Evolutionary conservation across 2,888 invertebrate species (phyloP), one percentile per base, ranked within the genome.

Genomic region (Macaria liturata): DNA sequence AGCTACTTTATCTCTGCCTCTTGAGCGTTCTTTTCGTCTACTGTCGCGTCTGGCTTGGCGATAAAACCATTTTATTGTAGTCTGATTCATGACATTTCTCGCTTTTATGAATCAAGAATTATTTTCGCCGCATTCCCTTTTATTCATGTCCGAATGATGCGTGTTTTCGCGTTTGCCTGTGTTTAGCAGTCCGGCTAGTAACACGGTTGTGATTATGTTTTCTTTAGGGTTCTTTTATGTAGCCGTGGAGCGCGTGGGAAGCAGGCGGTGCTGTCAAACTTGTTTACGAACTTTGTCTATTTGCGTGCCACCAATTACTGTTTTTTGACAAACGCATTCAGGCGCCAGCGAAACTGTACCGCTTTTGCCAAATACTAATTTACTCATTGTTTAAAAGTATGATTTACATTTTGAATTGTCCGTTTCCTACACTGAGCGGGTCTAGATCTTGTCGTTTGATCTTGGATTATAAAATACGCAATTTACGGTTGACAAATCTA

Each of bases 251-350:
- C 59, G 82, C 80, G 84, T 83, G 80, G 83, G 83, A 67, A 74
- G 83, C 68, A 75, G 76, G 72, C 77, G 81, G 69, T 74, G 74
- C 82, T 82, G 83, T 84, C 86, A 81, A 83, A 82, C 80, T 80
- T 88, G 88, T 87, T 88, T 87, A 86, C 86, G 71, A 75, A 74
- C 71, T 76, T 78, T 79, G 73, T 84, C 81, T 84, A 81, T 83
- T 83, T 84, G 77, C 72, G 78, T 75, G 67, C 74, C 71, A 68
- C 71, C 75, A 79, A 83, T 80, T 81, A 78, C 73, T 71, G 71
- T 61, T 74, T 77, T 78, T 78, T 76, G 72, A 76, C 78, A 78
- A 74, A 71, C 67, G 69, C 70, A 66, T 74, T 69, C 66, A 73
- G 75, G 80, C 82, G 80, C 83, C 79, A 78, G 76, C 60, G 53